These are phyloP conservation scores for Scolopax rusticola DNA, from an alignment of 2,797 vertebrate species.

Conservation along the genomic window DNA sequence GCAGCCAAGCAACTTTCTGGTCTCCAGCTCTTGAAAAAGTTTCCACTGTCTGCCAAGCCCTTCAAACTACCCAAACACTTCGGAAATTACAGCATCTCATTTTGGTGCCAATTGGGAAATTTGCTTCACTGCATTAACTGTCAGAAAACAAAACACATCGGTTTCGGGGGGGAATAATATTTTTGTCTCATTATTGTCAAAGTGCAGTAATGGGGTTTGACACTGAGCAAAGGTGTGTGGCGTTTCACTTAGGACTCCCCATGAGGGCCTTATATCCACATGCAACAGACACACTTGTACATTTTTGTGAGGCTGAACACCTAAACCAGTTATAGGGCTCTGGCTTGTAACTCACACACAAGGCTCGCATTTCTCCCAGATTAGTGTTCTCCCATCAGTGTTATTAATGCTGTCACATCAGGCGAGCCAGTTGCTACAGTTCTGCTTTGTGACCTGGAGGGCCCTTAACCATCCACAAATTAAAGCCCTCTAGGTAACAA, in stretches of 20 bases:
- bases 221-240: background rate
- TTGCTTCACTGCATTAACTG: background rate
- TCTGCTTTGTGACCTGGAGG: background rate
- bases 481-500: background rate
- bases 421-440: background rate
- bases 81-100: constrained; percentile 4
- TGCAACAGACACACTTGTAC: background rate
- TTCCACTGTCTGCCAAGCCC: constrained; percentile 12
- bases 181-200: background rate
- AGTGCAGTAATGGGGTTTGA: background rate
- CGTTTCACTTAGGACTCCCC: background rate
- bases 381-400: background rate
- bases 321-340: background rate
- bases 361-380: background rate
- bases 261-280: background rate
- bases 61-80: constrained; percentile 2
- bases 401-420: background rate
- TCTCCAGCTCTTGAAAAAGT: background rate
- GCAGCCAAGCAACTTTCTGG: background rate
- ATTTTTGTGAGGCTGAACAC: background rate
- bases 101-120: constrained; percentile 18
- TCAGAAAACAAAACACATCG: constrained; percentile 11
- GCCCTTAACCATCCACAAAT: background rate
- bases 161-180: background rate
- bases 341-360: background rate